phyloP scores from a whole-genome alignment of 2,113 vertebrate genomes.

The Strigops habroptila region DNA sequence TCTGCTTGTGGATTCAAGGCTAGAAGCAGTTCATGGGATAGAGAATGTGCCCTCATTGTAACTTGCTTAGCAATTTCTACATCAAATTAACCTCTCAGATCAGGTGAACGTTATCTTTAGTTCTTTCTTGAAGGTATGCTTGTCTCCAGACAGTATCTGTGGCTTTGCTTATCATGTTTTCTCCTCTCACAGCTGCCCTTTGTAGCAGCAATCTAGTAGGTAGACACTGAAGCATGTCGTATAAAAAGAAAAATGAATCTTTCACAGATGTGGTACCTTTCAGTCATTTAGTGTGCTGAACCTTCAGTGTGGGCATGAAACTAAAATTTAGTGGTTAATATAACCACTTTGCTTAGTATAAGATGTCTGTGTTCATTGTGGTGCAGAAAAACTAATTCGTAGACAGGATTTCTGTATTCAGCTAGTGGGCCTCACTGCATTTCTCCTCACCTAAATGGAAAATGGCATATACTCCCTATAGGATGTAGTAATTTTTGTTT shows the following conservation, averaged over 20 bases:
- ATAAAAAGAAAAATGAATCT: not conserved
- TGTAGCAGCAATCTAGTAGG: not conserved
- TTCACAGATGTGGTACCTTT: not conserved
- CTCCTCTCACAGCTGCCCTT: not conserved
- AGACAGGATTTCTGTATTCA: not conserved
- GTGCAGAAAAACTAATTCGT: not conserved
- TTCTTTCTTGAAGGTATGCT: not conserved
- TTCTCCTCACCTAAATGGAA: not conserved
- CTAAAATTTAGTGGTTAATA: not conserved
- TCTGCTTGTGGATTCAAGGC: not conserved
- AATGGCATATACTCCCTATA: not conserved
- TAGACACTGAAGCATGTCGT: not conserved
- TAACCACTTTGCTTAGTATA: not conserved
- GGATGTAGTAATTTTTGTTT: accelerated
- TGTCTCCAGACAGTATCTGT: not conserved
- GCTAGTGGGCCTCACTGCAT: not conserved
- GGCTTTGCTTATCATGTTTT: not conserved
- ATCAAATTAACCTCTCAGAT: not conserved
- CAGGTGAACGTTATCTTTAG: not conserved
- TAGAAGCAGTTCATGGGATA: not conserved
- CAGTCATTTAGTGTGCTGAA: not conserved
- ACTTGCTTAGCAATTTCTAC: not conserved
- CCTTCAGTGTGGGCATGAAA: not conserved
- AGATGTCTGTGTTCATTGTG: not conserved
- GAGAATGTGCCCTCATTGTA: not conserved